Evolutionary conservation across 2,797 vertebrate species (phyloP), one percentile per base, ranked within the genome.

Genomic region (Pteropus rufus): DNA sequence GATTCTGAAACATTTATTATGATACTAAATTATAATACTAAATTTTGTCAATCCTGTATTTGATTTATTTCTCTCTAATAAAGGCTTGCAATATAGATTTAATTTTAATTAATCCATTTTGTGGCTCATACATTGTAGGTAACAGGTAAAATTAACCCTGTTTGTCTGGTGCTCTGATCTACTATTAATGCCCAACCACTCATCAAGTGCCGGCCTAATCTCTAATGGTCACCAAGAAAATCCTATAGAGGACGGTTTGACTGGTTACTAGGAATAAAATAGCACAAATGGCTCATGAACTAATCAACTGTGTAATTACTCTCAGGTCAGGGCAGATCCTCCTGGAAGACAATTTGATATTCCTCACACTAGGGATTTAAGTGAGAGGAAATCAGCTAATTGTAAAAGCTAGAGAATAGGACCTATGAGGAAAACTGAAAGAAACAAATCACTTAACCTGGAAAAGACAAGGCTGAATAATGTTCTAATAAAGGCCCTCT

Each of bases 401-500:
- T 93, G 81, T 56, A 70, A 93, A 83, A 90, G 65, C 56, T 87
- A 10, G 39, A 76, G 83, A 95, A 77, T 24, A 86, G 70, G n/a
- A 62, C 34, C 65, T 77, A 41, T n/a, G 29, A 85, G 67, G 31
- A 91, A 94, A 91, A 29, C 36, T 19, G 56, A 91, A 76, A 83
- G 39, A 77, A 95, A 64, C 16, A 90, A 79, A 80, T 72, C 54
- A n/a, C 29, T 83, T 75, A 75, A 39, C 34, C 64, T 75, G 29
- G 39, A 79, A 52, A 94, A 73, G 44, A 69, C 24, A 91, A 46
- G 15, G 24, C n/a, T 85, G 56, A 84, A 90, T 29, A 64, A 91
- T 86, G 18, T 64, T 77, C 49, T 82, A 79, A 85, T 41, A 69
- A 91, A 84, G 62, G 34, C 39, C 36, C 70, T 92, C 34, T n/a